Conservation (phyloP, 2,797 vertebrate species). For the Myotis daubentonii region DNA sequence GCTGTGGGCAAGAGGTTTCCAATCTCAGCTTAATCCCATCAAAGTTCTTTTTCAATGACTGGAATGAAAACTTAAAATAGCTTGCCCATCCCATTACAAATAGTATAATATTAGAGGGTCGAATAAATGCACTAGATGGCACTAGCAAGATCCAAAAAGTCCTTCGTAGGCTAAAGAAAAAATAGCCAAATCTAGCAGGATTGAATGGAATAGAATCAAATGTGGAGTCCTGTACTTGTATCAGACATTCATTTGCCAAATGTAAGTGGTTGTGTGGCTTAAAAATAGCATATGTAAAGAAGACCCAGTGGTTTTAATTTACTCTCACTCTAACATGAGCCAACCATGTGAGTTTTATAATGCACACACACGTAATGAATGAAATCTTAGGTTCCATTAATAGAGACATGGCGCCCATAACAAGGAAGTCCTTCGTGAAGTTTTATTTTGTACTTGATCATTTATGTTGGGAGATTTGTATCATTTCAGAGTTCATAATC, state of each 20-base stretch:
- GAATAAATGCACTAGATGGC: slow-evolving; percentile 12
- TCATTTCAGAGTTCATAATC: slow-evolving; percentile 49
- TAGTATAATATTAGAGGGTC: slow-evolving; percentile 23
- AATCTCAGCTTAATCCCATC: not conserved
- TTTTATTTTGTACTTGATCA: slow-evolving; percentile 55
- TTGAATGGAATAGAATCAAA: slow-evolving; percentile 45
- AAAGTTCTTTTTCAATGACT: slow-evolving; percentile 48
- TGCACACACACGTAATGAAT: slow-evolving; percentile 34
- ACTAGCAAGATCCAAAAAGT: not conserved
- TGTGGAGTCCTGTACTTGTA: slow-evolving; percentile 19
- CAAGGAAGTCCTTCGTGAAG: slow-evolving; percentile 36
- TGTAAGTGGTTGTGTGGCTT: not conserved
- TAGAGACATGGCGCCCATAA: slow-evolving; percentile 23
- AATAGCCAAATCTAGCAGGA: slow-evolving; percentile 30
- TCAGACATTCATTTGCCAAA: slow-evolving; percentile 55
- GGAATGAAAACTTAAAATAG: slow-evolving; percentile 43
- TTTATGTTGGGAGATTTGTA: slow-evolving; percentile 31
- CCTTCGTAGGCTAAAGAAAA: not conserved
- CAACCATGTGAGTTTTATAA: slow-evolving; percentile 1
- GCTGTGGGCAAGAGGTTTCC: slow-evolving; percentile 30
- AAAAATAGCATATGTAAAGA: slow-evolving; percentile 16
- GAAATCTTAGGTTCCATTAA: slow-evolving; percentile 26
- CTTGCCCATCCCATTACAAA: not conserved
- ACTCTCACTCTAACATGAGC: slow-evolving; percentile 17
- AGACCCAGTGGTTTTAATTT: slow-evolving; percentile 28